phyloP scores from a whole-genome alignment of 2,113 vertebrate genomes.

The Mohoua ochrocephala region DNA sequence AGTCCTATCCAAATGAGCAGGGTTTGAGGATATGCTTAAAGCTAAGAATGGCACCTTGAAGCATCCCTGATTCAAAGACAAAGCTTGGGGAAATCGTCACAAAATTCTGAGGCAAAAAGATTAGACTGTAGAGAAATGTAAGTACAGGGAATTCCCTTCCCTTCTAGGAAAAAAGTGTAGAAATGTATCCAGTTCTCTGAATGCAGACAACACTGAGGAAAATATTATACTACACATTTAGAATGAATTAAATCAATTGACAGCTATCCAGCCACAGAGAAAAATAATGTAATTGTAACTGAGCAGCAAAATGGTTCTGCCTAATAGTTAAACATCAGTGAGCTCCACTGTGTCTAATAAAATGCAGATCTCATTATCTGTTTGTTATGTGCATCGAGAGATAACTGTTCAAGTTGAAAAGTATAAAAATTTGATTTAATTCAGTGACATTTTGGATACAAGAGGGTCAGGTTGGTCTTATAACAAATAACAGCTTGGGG shows the following conservation, averaged over 20 bases:
- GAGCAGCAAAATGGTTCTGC: constrained; percentile 22
- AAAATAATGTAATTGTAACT: constrained; percentile 3
- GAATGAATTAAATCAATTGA: constrained; percentile 3
- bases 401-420: constrained; percentile 47
- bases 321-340: constrained; percentile 25
- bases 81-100: background rate
- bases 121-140: background rate
- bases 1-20: background rate
- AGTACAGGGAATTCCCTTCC: background rate
- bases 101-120: background rate
- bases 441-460: constrained; percentile 39
- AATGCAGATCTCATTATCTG: constrained; percentile 65
- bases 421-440: constrained; percentile 63
- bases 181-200: background rate
- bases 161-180: background rate
- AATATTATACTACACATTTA: background rate
- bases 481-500: constrained; percentile 28
- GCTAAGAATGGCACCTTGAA: background rate
- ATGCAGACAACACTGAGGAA: background rate
- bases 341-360: constrained; percentile 34
- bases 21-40: background rate
- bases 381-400: constrained; percentile 56
- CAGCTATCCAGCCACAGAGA: background rate
- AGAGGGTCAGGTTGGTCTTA: constrained; percentile 17
- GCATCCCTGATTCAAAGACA: background rate